Evolutionary conservation across 2,888 invertebrate species (phyloP), one percentile per base, ranked within the genome.

Genomic region (Carpatolechia fugitivella): DNA sequence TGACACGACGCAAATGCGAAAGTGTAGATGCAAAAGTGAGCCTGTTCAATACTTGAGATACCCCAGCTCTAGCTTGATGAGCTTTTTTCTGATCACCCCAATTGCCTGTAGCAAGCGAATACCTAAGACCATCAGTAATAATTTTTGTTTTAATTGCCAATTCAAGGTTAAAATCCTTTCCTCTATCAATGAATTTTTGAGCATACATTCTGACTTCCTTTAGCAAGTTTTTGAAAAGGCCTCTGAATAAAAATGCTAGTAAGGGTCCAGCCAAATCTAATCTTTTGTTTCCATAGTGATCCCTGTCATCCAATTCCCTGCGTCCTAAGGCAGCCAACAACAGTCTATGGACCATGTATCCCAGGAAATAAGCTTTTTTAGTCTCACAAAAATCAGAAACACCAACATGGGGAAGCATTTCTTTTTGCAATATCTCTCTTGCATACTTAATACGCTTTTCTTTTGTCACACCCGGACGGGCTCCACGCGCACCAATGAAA

Each of bases 41-140:
- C 66, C 99, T 92, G 81, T 99, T 99, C 84, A 99, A 95, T 85
- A 99, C 99, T 92, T 98, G 97, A 48, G 98, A 97, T 24, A 98
- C 98, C 48, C 98, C 98, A 66, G 98, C 98, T 85, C 98, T 92
- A 18, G 98, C 99, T 88, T 98, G 98, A 93, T 99, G 99, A 55
- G 99, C 99, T 81, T 99, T 99, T 85, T 99, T 99, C 88, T 99
- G 99, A 81, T 99, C 99, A 48, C 99, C 99, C 99, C 99, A 99
- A 85, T 99, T 99, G 35, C 99, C 99, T 31, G 99, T 99, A 66
- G 99, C 99, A 69, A 99, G 91, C 0, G 99, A 99, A 79, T 99
- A 99, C 67, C 98, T 93, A 54, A 99, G 90, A 30, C 99, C 99
- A 80, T 99, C 99, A 0, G 99, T 99, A 59, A 99, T 99, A 55